These are phyloP conservation scores for Monoplex corrugatus DNA, from an alignment of 2,888 invertebrate species.

Conservation along the genomic window DNA sequence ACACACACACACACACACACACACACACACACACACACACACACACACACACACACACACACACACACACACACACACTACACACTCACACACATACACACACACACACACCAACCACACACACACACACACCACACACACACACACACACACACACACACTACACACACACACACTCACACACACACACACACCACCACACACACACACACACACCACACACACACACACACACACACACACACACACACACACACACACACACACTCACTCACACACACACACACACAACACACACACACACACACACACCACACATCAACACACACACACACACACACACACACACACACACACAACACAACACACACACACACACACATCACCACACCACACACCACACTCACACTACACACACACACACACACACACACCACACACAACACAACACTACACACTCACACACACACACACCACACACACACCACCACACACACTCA, in stretches of 20 bases:
- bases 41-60: background rate
- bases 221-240: background rate
- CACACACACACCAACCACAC: too few species aligned
- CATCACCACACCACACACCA: background rate
- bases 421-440: too few species aligned
- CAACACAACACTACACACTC: too few species aligned
- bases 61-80: conserved; percentile 3
- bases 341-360: background rate
- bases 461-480: too few species aligned
- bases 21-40: background rate
- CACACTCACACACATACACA: too few species aligned
- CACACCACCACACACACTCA: background rate
- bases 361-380: background rate
- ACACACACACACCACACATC: background rate
- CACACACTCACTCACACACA: background rate
- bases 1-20: background rate
- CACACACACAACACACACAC: background rate
- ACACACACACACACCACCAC: background rate
- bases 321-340: background rate
- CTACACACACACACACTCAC: background rate
- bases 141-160: background rate
- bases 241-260: background rate
- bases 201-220: too few species aligned
- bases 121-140: too few species aligned
- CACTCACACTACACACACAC: too few species aligned